phyloP scores from a whole-genome alignment of 2,888 invertebrate genomes.

The Capitulum mitella region DNA sequence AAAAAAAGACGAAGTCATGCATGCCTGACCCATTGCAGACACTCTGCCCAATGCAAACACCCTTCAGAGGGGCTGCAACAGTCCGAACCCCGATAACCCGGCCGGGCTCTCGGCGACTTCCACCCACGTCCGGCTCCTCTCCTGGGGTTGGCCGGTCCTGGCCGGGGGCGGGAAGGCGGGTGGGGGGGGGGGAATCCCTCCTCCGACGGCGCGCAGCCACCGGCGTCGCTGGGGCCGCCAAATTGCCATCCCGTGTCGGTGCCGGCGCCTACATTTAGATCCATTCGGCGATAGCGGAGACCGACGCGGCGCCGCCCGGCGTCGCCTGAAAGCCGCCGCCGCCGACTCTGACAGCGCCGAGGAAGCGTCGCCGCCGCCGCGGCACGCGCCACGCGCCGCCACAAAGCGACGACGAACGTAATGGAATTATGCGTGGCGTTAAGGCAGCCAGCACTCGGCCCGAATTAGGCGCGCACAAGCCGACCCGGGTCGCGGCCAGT shows the following conservation, averaged over 20 bases:
- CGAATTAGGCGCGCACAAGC: not conserved
- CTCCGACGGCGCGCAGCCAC: not conserved
- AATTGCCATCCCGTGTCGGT: not conserved
- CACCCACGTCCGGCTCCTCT: no score
- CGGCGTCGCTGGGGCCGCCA: not conserved
- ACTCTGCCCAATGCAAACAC: no score
- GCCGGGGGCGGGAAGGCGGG: no score
- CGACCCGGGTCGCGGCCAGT: not conserved
- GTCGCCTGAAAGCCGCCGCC: not conserved
- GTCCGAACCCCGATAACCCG: no score
- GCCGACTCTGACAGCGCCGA: not conserved
- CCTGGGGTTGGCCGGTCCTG: no score
- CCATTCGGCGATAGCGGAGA: not conserved
- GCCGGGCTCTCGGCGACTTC: no score
- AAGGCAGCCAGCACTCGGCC: not conserved
- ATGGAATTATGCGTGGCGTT: not conserved
- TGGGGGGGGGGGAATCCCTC: no score
- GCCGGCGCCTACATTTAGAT: conserved; percentile 4
- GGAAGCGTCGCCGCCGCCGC: not conserved
- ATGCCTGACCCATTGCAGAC: no score
- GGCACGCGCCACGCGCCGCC: not conserved
- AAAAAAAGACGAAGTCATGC: no score
- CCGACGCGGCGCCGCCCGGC: not conserved
- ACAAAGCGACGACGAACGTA: not conserved
- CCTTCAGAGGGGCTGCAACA: no score